Conservation (phyloP, 2,113 vertebrate genomes). For the Macquaria ambigua region DNA sequence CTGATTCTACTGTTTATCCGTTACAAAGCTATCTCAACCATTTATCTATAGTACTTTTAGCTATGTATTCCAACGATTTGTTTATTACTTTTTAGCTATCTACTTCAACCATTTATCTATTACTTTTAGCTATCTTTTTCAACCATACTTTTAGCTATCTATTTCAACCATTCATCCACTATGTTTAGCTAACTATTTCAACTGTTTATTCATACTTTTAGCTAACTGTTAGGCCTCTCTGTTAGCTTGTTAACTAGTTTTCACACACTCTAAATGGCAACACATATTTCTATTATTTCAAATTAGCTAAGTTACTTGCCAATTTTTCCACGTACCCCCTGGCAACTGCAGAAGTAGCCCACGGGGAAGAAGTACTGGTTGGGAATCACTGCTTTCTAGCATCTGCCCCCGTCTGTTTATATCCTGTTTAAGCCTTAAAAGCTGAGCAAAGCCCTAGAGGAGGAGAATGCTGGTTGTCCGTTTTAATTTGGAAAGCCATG, state of each 20-base stretch:
- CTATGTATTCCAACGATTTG: no score
- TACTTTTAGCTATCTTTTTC: neutral
- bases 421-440: constrained; percentile 32
- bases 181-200: neutral
- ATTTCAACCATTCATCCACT: no score
- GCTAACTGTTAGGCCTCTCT: neutral
- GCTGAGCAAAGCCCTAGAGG: neutral
- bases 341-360: neutral
- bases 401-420: constrained; percentile 33
- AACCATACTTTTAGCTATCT: neutral
- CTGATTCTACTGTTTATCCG: neutral
- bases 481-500: constrained; percentile 25
- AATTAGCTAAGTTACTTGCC: constrained; percentile 1
- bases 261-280: neutral
- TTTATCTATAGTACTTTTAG: neutral
- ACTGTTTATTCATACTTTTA: no score
- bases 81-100: no score
- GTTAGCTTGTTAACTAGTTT: neutral
- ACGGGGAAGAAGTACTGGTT: neutral
- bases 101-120: neutral
- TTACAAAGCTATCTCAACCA: neutral
- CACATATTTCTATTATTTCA: neutral
- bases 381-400: constrained; percentile 10
- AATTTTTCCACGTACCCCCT: neutral
- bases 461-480: neutral